Conservation (phyloP, 2,888 invertebrate species). For the Apamea epomidion region DNA sequence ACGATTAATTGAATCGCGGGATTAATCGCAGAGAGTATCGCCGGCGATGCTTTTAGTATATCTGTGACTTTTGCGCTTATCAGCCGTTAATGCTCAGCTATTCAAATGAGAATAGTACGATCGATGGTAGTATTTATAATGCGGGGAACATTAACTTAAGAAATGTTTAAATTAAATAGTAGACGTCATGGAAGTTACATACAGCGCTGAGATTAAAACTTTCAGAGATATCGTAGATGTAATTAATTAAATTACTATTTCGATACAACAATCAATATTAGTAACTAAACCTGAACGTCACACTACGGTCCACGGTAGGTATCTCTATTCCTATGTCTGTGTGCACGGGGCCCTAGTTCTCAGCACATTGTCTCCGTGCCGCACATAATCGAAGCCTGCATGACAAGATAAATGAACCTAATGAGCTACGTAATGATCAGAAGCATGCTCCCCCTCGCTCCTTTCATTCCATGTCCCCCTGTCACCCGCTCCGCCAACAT, state of each 20-base stretch:
- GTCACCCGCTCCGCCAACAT: slow-evolving; percentile 5
- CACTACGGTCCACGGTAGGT: background rate
- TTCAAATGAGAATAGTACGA: slow-evolving; percentile 28
- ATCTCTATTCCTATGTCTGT: too few species aligned
- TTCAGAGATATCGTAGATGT: background rate
- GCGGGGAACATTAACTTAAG: background rate
- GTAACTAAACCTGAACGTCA: background rate
- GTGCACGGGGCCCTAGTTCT: too few species aligned
- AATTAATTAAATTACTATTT: background rate
- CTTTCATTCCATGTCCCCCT: background rate
- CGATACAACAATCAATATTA: background rate
- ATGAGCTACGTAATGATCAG: slow-evolving; percentile 61
- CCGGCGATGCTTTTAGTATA: slow-evolving; percentile 35
- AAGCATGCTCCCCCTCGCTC: background rate
- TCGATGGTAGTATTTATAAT: slow-evolving; percentile 26
- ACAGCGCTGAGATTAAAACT: background rate
- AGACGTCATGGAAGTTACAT: background rate
- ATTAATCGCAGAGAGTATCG: slow-evolving; percentile 44
- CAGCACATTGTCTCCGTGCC: slow-evolving; percentile 11
- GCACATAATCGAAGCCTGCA: slow-evolving; percentile 35
- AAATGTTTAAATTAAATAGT: background rate
- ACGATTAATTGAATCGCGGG: slow-evolving; percentile 60
- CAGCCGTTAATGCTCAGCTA: slow-evolving; percentile 23
- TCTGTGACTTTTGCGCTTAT: slow-evolving; percentile 28
- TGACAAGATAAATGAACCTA: slow-evolving; percentile 54